These are phyloP conservation scores for Chiroxiphia lanceolata DNA, from an alignment of 2,797 vertebrate genomes.

Conservation along the genomic window DNA sequence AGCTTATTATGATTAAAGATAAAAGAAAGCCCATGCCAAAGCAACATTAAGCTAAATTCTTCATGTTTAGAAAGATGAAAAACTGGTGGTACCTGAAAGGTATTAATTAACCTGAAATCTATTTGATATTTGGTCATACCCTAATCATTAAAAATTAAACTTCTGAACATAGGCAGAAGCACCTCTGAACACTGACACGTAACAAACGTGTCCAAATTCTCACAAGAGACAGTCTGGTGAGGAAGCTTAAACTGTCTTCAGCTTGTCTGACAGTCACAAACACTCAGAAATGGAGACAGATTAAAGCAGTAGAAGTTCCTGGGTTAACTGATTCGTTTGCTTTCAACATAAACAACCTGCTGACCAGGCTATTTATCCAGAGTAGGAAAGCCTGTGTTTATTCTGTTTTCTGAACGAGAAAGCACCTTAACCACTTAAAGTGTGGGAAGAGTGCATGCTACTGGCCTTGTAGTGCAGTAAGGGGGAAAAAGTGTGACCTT, in stretches of 20 bases:
- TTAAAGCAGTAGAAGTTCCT: neutral
- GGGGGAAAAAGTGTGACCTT: neutral
- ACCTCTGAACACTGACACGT: neutral
- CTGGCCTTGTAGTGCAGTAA: rapidly evolving
- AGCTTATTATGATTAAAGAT: neutral
- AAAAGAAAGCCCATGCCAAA: neutral
- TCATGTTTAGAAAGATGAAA: neutral
- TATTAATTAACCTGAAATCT: neutral
- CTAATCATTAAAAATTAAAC: neutral
- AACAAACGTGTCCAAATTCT: neutral
- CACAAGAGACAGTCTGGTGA: neutral
- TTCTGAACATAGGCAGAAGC: neutral
- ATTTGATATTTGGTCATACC: neutral
- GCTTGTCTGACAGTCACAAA: neutral
- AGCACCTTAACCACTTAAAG: neutral
- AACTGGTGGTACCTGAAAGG: neutral
- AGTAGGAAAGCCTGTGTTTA: neutral
- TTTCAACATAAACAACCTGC: neutral
- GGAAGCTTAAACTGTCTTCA: neutral
- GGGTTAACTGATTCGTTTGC: neutral
- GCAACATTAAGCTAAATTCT: neutral
- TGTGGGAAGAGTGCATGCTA: neutral
- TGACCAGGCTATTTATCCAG: neutral
- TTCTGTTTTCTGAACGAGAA: neutral
- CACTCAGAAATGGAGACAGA: neutral